Evolutionary conservation across 92 coral and sea anemone species (phyloP), one percentile per base, ranked within the genome.

Genomic region (Pocillopora meandrina): DNA sequence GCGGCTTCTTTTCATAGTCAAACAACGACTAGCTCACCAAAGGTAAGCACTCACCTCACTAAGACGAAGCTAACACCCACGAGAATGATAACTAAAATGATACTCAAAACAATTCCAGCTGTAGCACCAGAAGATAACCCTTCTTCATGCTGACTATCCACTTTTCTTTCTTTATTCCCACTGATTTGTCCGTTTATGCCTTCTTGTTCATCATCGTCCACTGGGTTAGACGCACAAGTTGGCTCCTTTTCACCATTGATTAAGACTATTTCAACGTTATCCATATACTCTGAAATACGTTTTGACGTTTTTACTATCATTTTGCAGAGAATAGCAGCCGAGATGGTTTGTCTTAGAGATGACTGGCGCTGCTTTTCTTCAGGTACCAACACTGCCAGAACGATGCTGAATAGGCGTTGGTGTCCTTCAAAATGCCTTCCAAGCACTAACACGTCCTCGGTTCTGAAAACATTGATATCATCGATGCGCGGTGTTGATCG

Each of bases 211-310:
- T 58, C 19, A 12, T 55, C 75, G 7, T 19, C 16, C 26, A 15
- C 63, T 12, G 74, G 34, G 5, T 21, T 76, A 20, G 59, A 65
- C 52, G 34, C 68, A 71, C 89, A 86, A 12, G 65, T 57, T 23
- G 89, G 89, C 5, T 86, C 80, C 17, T 47, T 63, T 60, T 86
- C 85, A 58, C 89, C 89, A 72, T 86, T 86, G 17, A 86, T 62
- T 19, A 77, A 35, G 33, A 70, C 63, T 21, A 86, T 86, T 9
- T 61, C 18, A 67, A 58, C 71, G 33, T 82, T 59, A n/a, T 75
- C 82, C 66, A 85, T 52, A 31, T 57, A 34, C 64, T 75, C 61
- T 56, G 86, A 82, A 26, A 61, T 61, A 11, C 62, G 19, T 21
- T 35, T 49, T 79, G 75, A 61, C 10, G 80, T 23, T 42, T 60